Evolutionary conservation across 2,113 vertebrate species (phyloP).

Genomic region (Motacilla alba): DNA sequence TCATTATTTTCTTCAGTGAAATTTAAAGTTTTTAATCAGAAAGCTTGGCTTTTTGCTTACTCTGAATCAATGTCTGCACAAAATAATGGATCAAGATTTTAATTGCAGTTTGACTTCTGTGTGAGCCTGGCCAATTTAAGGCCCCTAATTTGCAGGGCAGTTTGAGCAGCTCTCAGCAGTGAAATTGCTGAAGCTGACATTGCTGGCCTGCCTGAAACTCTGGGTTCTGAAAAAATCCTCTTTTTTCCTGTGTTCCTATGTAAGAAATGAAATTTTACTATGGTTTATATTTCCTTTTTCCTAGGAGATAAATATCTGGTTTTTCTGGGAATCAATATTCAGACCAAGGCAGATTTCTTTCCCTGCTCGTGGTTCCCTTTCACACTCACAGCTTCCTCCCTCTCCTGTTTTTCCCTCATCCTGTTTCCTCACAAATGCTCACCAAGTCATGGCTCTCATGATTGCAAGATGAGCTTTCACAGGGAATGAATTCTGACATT

Average conservation of each 20-base stretch:
- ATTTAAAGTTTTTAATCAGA: background rate
- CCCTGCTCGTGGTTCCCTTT: background rate
- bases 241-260: background rate
- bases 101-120: background rate
- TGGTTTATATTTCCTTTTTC: background rate
- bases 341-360: background rate
- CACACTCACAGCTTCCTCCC: background rate
- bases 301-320: background rate
- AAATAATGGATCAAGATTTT: background rate
- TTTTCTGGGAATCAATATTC: background rate
- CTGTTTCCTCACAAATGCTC: background rate
- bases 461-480: background rate
- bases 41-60: background rate
- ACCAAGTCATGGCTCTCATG: background rate
- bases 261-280: background rate
- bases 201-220: background rate
- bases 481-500: background rate
- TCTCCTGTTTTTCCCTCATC: fast-evolving
- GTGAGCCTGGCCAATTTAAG: background rate
- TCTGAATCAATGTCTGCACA: background rate
- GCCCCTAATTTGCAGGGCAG: background rate
- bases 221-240: background rate
- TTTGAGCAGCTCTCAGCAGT: background rate
- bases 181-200: background rate
- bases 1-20: background rate